Conservation (phyloP, 2,888 invertebrate genomes). For the Pyrgus malvae region DNA sequence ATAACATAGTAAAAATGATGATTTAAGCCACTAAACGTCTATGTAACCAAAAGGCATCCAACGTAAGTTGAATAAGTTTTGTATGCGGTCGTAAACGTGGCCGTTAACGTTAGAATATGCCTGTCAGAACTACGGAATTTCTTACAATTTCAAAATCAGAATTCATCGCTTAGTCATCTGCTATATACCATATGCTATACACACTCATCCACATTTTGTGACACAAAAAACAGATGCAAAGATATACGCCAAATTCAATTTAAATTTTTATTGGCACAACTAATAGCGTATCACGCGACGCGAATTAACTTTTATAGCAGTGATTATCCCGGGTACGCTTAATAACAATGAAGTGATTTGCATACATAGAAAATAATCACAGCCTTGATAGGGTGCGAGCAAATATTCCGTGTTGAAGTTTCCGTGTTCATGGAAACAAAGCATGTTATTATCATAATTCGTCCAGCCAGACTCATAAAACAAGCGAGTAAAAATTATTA, state of each 20-base stretch:
- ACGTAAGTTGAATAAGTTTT: too few relatives aligned
- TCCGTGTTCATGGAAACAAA: slow-evolving; percentile 18
- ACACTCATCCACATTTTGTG: too few relatives aligned
- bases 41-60: too few relatives aligned
- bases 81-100: too few relatives aligned
- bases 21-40: too few relatives aligned
- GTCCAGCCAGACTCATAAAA: background rate
- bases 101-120: too few relatives aligned
- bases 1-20: too few relatives aligned
- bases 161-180: too few relatives aligned
- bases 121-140: too few relatives aligned
- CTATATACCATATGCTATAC: too few relatives aligned
- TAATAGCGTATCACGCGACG: slow-evolving; percentile 42
- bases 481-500: background rate
- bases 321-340: slow-evolving; percentile 40
- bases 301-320: slow-evolving; percentile 44
- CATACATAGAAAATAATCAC: slow-evolving; percentile 57
- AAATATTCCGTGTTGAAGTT: slow-evolving; percentile 32
- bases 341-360: slow-evolving; percentile 62
- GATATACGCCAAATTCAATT: background rate
- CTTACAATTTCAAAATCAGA: too few relatives aligned
- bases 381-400: slow-evolving; percentile 33
- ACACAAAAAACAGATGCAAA: background rate
- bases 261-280: background rate
- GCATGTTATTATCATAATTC: slow-evolving; percentile 21